These are phyloP conservation scores for Hymenochirus boettgeri DNA, from an alignment of 2,113 vertebrate species.

Conservation along the genomic window DNA sequence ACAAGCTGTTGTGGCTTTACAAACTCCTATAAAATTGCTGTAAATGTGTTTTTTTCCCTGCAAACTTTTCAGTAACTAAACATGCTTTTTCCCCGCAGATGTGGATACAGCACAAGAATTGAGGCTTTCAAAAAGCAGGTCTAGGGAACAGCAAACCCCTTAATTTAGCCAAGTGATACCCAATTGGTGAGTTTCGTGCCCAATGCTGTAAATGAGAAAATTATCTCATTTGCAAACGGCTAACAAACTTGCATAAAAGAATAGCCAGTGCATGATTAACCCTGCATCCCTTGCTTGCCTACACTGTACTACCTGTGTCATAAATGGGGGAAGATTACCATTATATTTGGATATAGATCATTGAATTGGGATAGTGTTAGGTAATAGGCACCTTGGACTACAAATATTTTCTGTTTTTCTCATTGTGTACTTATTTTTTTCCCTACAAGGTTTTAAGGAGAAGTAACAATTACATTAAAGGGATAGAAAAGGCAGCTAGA, in stretches of 20 bases:
- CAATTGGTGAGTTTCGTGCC: slow-evolving; percentile 87
- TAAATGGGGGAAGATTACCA: no score
- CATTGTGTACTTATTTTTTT: no score
- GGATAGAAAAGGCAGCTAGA: no score
- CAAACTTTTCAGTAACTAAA: slow-evolving; percentile 41
- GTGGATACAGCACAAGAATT: slow-evolving; percentile 86
- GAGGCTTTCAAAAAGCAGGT: slow-evolving; percentile 97
- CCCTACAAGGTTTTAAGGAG: no score
- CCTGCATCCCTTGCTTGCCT: slow-evolving; percentile 60
- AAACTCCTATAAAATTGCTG: not conserved
- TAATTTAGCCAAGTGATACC: slow-evolving; percentile 80
- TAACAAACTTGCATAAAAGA: slow-evolving; percentile 61
- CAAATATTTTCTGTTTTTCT: no score
- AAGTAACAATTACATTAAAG: no score
- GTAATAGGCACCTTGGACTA: no score
- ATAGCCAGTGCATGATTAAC: slow-evolving; percentile 65
- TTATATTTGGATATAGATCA: no score
- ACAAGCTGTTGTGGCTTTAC: slow-evolving; percentile 14
- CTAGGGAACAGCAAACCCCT: slow-evolving; percentile 92
- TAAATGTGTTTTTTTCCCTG: not conserved
- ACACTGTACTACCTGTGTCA: no score
- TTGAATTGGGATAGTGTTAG: no score
- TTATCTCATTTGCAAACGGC: slow-evolving; percentile 67
- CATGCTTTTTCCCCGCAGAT: slow-evolving; percentile 98
- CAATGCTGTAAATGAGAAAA: slow-evolving; percentile 65